phyloP scores from a whole-genome alignment of 2,888 invertebrate species.

The Parnassius mnemosyne region DNA sequence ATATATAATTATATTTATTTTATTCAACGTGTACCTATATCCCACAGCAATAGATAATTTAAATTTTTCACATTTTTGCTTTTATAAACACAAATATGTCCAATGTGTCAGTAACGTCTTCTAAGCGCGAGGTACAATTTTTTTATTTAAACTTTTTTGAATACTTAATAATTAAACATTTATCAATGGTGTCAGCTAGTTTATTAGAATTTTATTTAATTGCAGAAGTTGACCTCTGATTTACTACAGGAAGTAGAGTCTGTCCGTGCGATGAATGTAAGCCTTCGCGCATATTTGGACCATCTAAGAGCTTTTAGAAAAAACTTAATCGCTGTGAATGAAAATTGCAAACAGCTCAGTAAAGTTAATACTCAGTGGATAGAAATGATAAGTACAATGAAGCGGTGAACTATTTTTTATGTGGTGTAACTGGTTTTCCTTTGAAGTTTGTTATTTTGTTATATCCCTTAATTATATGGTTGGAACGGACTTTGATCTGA shows the following conservation, averaged over 20 bases:
- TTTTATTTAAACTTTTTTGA: too few relatives aligned
- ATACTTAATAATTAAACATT: too few relatives aligned
- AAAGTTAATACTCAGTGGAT: conserved; percentile 63
- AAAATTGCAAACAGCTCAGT: conserved; percentile 51
- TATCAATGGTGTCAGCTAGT: conserved; percentile 30
- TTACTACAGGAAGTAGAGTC: conserved; percentile 58
- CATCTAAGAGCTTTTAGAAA: conserved; percentile 51
- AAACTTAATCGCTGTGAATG: conserved; percentile 46
- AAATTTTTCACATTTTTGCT: too few relatives aligned
- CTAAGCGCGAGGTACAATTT: conserved; percentile 41
- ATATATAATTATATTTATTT: too few relatives aligned
- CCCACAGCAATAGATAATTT: too few relatives aligned
- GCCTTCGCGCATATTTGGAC: conserved; percentile 52
- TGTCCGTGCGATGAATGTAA: conserved; percentile 50
- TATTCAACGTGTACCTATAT: too few relatives aligned
- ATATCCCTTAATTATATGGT: too few relatives aligned
- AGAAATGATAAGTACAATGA: conserved; percentile 38
- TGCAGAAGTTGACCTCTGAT: conserved; percentile 54
- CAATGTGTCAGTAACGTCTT: conserved; percentile 43
- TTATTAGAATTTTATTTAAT: conserved; percentile 3
- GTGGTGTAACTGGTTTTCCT: too few relatives aligned
- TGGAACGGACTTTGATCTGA: too few relatives aligned
- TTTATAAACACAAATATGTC: conserved; percentile 37
- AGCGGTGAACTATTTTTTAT: conserved; percentile 19
- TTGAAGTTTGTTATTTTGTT: too few relatives aligned